Evolutionary conservation across 2,888 invertebrate species (phyloP).

Genomic region (Xanthorhoe designata): DNA sequence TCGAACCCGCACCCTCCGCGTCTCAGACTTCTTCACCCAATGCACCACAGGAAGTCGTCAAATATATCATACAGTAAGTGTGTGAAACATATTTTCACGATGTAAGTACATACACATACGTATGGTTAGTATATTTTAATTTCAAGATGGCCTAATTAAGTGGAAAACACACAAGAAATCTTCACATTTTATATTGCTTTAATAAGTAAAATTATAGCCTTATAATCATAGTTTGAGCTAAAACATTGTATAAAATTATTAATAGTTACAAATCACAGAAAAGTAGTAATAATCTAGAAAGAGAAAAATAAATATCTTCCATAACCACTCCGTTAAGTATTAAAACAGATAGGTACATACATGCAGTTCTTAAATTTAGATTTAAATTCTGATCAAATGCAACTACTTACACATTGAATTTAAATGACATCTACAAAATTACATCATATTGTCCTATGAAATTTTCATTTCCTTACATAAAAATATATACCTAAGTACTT

Average conservation of each 20-base stretch:
- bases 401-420: constrained; percentile 29
- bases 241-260: constrained; percentile 79
- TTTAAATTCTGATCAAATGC: constrained; percentile 42
- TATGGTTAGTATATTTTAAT: neutral
- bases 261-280: constrained; percentile 83
- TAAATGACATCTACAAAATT: constrained; percentile 49
- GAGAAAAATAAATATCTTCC: constrained; percentile 65
- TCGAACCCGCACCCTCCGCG: no score
- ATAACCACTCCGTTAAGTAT: constrained; percentile 46
- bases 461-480: constrained; percentile 51
- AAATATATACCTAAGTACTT: constrained; percentile 44
- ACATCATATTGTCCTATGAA: constrained; percentile 46
- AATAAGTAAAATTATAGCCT: constrained; percentile 80
- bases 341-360: constrained; percentile 9
- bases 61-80: no score
- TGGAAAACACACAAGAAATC: constrained; percentile 29
- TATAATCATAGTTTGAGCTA: constrained; percentile 69
- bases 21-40: no score
- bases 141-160: neutral
- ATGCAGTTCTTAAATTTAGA: constrained; percentile 29
- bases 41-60: no score
- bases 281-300: constrained; percentile 66
- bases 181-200: constrained; percentile 73
- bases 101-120: no score
- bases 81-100: no score